Evolutionary conservation across 2,888 invertebrate species (phyloP).

Genomic region (Tetropium fuscum): DNA sequence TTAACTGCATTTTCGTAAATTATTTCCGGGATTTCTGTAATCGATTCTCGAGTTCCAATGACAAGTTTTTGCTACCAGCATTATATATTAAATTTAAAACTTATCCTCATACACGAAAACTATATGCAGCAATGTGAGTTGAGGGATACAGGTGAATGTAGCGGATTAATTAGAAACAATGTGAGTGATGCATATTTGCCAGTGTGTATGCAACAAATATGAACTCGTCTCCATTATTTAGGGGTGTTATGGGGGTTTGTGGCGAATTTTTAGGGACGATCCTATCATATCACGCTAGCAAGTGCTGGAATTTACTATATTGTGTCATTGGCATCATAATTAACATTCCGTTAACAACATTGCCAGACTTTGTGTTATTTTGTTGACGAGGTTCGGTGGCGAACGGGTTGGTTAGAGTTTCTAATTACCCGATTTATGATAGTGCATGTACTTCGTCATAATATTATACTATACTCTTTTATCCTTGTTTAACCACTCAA

Average conservation of each 20-base stretch:
- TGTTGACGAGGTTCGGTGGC: constrained; percentile 30
- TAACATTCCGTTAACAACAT: constrained; percentile 61
- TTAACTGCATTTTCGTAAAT: too few species aligned
- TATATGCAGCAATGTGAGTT: constrained; percentile 12
- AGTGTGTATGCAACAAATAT: constrained; percentile 61
- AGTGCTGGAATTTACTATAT: constrained; percentile 60
- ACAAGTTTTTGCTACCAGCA: too few species aligned
- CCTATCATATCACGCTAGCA: constrained; percentile 56
- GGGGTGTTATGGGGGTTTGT: constrained; percentile 53
- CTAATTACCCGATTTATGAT: neutral
- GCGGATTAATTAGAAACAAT: constrained; percentile 47
- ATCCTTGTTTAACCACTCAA: too few species aligned
- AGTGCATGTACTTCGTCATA: too few species aligned
- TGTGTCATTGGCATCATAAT: constrained; percentile 63
- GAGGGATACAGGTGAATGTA: constrained; percentile 4
- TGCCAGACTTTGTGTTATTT: constrained; percentile 55
- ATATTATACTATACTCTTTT: too few species aligned
- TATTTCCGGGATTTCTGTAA: too few species aligned
- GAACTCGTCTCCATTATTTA: constrained; percentile 59
- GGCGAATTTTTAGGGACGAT: constrained; percentile 51
- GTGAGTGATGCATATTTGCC: constrained; percentile 60
- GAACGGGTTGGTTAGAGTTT: too few species aligned
- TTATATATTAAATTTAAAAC: too few species aligned
- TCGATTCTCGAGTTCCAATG: too few species aligned
- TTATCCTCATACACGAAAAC: neutral